Conservation (phyloP, 2,113 vertebrate genomes). For the Upupa epops region DNA sequence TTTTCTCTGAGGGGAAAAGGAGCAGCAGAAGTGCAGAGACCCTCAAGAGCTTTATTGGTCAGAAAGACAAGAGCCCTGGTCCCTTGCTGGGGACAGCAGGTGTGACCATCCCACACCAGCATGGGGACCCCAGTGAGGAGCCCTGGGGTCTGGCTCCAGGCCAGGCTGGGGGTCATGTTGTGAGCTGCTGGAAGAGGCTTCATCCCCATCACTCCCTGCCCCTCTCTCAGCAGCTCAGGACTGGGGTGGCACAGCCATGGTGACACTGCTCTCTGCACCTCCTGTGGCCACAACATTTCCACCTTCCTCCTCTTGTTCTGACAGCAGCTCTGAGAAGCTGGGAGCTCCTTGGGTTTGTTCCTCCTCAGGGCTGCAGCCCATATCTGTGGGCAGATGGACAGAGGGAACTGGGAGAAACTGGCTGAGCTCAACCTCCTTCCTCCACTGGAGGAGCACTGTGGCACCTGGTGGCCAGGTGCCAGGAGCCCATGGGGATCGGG, state of each 20-base stretch:
- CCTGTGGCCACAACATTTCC: constrained; percentile 60
- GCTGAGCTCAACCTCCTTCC: neutral
- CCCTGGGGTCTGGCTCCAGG: neutral
- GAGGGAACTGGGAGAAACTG: neutral
- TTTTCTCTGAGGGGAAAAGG: rapidly evolving
- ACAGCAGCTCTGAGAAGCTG: constrained; percentile 58
- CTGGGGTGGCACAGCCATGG: constrained; percentile 23
- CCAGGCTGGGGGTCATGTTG: neutral
- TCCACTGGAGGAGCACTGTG: neutral
- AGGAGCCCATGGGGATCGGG: neutral
- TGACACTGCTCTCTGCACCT: constrained; percentile 60
- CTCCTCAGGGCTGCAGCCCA: constrained; percentile 63
- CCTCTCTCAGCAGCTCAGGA: neutral
- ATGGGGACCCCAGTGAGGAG: neutral
- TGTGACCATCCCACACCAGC: neutral
- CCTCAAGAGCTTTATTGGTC: constrained; percentile 18
- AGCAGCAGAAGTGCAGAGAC: neutral
- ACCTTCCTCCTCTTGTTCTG: constrained; percentile 56
- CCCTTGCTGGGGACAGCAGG: neutral
- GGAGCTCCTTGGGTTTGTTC: constrained; percentile 63
- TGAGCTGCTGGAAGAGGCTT: neutral
- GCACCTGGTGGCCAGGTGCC: rapidly evolving
- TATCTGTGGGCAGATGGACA: constrained; percentile 44
- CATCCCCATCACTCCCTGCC: neutral
- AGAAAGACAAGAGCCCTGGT: neutral